Base-by-base conservation (phyloP, 2,888 invertebrate species). In the Perdita meconis region DNA sequence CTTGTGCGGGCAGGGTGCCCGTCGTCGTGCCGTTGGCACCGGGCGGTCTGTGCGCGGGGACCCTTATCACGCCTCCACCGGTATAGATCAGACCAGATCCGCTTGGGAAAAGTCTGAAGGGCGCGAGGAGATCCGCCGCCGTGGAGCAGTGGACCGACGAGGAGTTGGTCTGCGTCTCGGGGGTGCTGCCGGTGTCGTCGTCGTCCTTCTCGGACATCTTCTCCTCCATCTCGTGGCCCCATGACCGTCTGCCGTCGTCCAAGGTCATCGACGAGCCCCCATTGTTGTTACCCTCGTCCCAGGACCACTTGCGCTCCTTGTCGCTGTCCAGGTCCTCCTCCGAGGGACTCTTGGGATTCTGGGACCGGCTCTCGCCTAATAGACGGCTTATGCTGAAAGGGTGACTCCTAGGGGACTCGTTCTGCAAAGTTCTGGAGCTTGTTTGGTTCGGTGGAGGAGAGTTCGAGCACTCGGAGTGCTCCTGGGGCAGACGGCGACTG, bases 41-140 rank as follows among this genome's bases (percentile, higher is more conserved):
- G 82, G 94, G 92, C 22, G 95, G 95, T 86, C 96, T 93, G 90
- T 97, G 97, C 70, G 97, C 97, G 60, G 97, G 97, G 82, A 97
- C 97, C 89, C 96, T 94, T 85, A 97, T 95, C 57, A 97, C 97
- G 86, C 96, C 96, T 69, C 94, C 95, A 72, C 94, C 93, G 65
- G 94, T 92, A 90, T 92, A 92, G 69, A 92, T 89, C 65, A 92
- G 82, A 13, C 92, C 89, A 1, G 91, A 90, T 22, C 90, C 89
- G 50, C 90, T 83, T 5, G 90, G 82, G 81, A 92, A 87, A 64
- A 92, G 66, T 67, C 90, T 83, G 64, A 90, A 89, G 1, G 90
- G 90, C 12, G 90, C 88, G 38, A 90, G 76, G 0, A 90, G 82
- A 70, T 90, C 90, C 69, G 89, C 77, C 66, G 86, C 82, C 81